Conservation (phyloP, 2,113 vertebrate genomes). For the Melanerpes formicivorus region DNA sequence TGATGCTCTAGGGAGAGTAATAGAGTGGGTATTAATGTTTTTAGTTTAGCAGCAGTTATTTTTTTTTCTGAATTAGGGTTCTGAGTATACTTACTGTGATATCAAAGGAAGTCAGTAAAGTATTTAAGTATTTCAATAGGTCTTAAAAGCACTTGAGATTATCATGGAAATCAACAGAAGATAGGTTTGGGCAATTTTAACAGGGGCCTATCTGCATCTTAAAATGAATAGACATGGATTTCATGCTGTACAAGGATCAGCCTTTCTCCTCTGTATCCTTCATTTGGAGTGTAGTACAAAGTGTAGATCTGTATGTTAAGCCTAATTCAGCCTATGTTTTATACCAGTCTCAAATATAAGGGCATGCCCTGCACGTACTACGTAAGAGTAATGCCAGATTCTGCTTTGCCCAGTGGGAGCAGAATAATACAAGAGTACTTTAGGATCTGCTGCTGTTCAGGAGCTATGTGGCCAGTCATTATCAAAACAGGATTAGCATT, state of each 20-base stretch:
- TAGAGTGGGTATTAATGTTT: background rate
- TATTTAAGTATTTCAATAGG: background rate
- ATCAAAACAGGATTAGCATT: background rate
- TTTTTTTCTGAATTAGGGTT: constrained; percentile 22
- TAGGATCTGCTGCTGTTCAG: background rate
- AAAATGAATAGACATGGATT: background rate
- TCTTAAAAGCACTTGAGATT: background rate
- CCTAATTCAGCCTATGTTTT: background rate
- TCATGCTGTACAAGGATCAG: background rate
- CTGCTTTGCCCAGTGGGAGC: background rate
- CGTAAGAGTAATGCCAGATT: background rate
- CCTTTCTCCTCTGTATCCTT: background rate
- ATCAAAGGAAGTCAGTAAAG: background rate
- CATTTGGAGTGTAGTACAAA: background rate
- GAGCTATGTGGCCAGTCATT: background rate
- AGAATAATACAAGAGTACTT: background rate
- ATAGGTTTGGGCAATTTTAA: background rate
- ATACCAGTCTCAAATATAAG: background rate
- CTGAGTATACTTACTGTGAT: background rate
- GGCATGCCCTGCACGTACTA: background rate
- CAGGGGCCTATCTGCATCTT: background rate
- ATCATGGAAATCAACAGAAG: background rate
- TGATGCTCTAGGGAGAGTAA: background rate
- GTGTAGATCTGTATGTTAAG: background rate
- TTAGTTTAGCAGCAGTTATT: background rate